Evolutionary conservation across 2,113 vertebrate genomes (phyloP).

Genomic region (Paedocypris sp.): DNA sequence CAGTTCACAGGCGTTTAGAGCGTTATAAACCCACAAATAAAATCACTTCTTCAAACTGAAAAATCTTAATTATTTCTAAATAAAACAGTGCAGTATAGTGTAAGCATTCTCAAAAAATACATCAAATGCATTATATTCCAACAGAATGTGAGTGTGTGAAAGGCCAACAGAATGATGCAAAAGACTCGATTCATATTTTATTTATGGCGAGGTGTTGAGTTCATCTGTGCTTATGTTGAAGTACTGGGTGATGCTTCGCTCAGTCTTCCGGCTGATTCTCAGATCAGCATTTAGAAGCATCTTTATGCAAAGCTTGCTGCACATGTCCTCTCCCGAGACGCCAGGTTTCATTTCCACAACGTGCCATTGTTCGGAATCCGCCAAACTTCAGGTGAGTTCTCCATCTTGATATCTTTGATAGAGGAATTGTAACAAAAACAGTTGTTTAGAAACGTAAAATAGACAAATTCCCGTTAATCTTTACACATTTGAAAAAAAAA

Average conservation of each 20-base stretch:
- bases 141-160: no score
- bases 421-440: neutral
- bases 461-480: no score
- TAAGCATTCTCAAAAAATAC: no score
- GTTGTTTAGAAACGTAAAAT: no score
- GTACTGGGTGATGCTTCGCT: constrained; percentile 16
- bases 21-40: no score
- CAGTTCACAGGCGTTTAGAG: no score
- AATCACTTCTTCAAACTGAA: no score
- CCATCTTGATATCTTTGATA: neutral
- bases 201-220: constrained; percentile 19
- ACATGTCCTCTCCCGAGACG: neutral
- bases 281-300: constrained; percentile 1
- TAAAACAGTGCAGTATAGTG: no score
- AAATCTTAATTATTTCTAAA: no score
- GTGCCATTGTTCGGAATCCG: neutral
- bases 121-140: no score
- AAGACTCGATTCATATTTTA: constrained; percentile 28
- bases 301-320: constrained; percentile 22
- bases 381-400: constrained; percentile 22
- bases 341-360: neutral
- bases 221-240: neutral
- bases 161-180: no score
- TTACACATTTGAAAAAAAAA: no score
- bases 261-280: neutral